phyloP scores from a whole-genome alignment of 1,140 invertebrate genomes.

The Teleogryllus occipitalis region DNA sequence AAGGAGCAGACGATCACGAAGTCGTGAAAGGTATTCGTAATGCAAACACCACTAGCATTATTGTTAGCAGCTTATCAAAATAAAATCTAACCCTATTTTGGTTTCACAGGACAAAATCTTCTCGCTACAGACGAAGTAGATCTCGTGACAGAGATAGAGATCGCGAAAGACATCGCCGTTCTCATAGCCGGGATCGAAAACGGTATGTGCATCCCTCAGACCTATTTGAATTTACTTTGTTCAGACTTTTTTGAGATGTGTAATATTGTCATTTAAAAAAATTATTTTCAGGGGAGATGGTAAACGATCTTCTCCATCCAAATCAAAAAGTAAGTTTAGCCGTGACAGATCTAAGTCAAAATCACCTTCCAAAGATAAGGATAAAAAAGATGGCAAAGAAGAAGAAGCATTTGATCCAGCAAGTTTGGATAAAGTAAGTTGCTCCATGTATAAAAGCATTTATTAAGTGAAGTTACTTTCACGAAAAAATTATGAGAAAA shows the following conservation, averaged over 20 bases:
- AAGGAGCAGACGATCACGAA: conserved; percentile 52
- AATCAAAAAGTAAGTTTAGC: conserved; percentile 36
- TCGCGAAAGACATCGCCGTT: conserved; percentile 31
- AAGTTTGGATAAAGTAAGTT: conserved; percentile 59
- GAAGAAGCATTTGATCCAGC: conserved; percentile 60
- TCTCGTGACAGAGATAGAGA: conserved; percentile 36
- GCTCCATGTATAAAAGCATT: conserved; percentile 18
- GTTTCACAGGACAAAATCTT: conserved; percentile 11
- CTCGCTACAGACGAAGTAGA: conserved; percentile 30
- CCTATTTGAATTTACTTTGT: conserved; percentile 22
- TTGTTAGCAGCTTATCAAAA: conserved; percentile 42
- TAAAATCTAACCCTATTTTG: conserved; percentile 31
- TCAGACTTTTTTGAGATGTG: conserved; percentile 19
- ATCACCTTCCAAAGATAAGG: conserved; percentile 40
- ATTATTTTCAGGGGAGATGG: conserved; percentile 22
- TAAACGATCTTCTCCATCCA: conserved; percentile 23
- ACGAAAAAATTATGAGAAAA: conserved; percentile 14
- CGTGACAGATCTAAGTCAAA: conserved; percentile 39
- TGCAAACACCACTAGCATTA: conserved; percentile 33
- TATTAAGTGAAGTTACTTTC: conserved; percentile 10
- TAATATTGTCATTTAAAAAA: conserved; percentile 24
- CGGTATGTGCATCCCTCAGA: conserved; percentile 28
- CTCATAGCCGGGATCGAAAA: conserved; percentile 41
- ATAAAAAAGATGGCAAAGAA: conserved; percentile 47
- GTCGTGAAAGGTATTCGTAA: conserved; percentile 44